Evolutionary conservation across 2,113 vertebrate species (phyloP), one percentile per base, ranked within the genome.

Genomic region (Athene cunicularia): DNA sequence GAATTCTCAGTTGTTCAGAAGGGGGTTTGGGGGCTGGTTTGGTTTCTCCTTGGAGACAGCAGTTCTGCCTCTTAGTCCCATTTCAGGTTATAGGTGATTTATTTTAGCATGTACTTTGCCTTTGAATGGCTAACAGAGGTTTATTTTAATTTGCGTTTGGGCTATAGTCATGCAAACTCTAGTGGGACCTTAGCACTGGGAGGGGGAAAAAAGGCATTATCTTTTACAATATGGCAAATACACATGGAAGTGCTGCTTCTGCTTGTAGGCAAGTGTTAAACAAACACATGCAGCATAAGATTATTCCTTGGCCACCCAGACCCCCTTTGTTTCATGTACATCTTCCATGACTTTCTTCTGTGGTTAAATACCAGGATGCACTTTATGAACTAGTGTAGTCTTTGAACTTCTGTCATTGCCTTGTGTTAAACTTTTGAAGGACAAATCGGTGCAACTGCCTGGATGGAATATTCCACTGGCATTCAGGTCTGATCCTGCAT

Each of bases 401-500:
- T 81, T 18, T 74, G 35, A 80, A 76, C 20, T 63, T 63, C 41
- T 81, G 68, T 74, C 49, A 14, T 83, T 55, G 39, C 28, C 33
- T 22, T 24, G 7, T 39, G 19, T 45, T 85, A 64, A 53, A 39
- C 60, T 76, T 84, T 9, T 39, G 66, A 80, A 96, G 87, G 90
- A 64, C 52, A 60, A 60, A 49, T 37, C 2, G 3, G 27, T 87
- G 37, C 17, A 52, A n/a, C 33, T 81, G 32, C 24, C 71, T 80
- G 71, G n/a, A n/a, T 81, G 91, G 87, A 95, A 88, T 91, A 90
- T 85, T 96, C 70, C 85, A 60, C 43, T 75, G 53, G 9, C 3
- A 0, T 64, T 75, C 56, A 72, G 73, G 58, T 79, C 89, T 64
- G 52, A 84, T 60, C 62, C 56, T 91, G 83, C 68, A n/a, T 95